Conservation (phyloP, 2,888 invertebrate genomes). For the Drosophila kuntzei region DNA sequence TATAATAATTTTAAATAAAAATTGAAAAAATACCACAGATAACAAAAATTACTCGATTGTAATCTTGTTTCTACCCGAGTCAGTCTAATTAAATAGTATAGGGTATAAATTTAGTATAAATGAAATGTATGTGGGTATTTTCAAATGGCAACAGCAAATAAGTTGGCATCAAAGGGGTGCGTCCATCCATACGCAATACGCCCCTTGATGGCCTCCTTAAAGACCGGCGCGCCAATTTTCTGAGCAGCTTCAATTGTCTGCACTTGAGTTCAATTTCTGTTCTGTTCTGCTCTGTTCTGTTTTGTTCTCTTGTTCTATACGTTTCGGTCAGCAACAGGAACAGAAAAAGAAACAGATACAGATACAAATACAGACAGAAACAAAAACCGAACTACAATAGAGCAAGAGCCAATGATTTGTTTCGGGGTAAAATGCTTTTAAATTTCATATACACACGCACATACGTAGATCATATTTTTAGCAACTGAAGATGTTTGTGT, state of each 20-base stretch:
- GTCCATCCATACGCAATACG: constrained; percentile 19
- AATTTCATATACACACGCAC: constrained; percentile 28
- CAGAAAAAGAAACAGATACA: constrained; percentile 19
- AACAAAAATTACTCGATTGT: too few species aligned
- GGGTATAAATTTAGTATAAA: constrained; percentile 23
- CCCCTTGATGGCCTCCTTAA: constrained; percentile 34
- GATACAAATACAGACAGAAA: constrained; percentile 25
- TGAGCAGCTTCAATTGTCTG: constrained; percentile 77
- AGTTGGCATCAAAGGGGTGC: constrained; percentile 64
- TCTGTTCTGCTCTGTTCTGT: constrained; percentile 10
- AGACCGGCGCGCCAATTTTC: constrained; percentile 51
- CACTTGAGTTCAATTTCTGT: constrained; percentile 81
- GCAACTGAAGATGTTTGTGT: constrained; percentile 29
- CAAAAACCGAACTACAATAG: constrained; percentile 13
- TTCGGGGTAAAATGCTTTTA: constrained; percentile 65
- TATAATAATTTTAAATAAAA: too few species aligned
- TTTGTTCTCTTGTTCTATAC: background rate
- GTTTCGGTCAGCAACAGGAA: constrained; percentile 44
- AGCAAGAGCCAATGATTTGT: constrained; percentile 37
- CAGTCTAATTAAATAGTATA: background rate
- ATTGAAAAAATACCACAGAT: too few species aligned
- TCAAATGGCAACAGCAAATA: constrained; percentile 31
- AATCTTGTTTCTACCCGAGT: background rate
- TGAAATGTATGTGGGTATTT: constrained; percentile 14
- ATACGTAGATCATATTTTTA: constrained; percentile 31